Evolutionary conservation across 1,140 invertebrate genomes (phyloP).

Genomic region (Drosophila fuyamai): DNA sequence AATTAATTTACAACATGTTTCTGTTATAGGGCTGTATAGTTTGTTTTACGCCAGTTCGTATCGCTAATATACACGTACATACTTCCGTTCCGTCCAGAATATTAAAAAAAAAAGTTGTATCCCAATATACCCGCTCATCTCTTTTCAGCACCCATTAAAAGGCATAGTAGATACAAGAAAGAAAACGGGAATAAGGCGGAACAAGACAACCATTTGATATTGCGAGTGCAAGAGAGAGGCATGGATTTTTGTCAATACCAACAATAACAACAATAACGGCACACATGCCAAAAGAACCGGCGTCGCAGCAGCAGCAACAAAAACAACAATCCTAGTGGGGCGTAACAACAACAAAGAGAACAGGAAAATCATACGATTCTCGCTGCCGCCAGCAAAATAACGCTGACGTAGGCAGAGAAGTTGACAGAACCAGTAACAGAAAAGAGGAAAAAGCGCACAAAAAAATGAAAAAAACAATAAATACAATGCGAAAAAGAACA

Average conservation of each 20-base stretch:
- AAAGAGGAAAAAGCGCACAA: slow-evolving; percentile 33
- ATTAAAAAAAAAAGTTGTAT: background rate
- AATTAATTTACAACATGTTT: no score
- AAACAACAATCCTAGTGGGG: slow-evolving; percentile 10
- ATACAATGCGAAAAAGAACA: slow-evolving; percentile 14
- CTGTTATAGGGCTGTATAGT: no score
- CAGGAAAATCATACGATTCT: slow-evolving; percentile 78
- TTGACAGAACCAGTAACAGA: slow-evolving; percentile 51
- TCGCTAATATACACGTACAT: no score
- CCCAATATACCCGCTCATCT: slow-evolving; percentile 1
- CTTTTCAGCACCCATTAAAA: slow-evolving; percentile 2
- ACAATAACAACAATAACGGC: slow-evolving; percentile 26
- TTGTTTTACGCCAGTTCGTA: no score
- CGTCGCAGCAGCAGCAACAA: slow-evolving; percentile 39
- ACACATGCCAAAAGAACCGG: slow-evolving; percentile 54
- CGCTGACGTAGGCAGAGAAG: slow-evolving; percentile 48
- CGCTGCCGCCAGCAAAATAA: slow-evolving; percentile 43
- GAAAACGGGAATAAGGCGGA: slow-evolving; percentile 13
- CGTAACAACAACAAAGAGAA: slow-evolving; percentile 36
- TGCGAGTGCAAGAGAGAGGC: slow-evolving; percentile 27
- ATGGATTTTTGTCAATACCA: slow-evolving; percentile 14
- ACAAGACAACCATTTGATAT: slow-evolving; percentile 19
- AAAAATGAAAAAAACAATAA: slow-evolving; percentile 27
- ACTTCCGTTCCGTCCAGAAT: no score
- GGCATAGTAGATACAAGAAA: slow-evolving; percentile 6